Evolutionary conservation across 2,113 vertebrate genomes (phyloP).

Genomic region (Lampris incognitus): DNA sequence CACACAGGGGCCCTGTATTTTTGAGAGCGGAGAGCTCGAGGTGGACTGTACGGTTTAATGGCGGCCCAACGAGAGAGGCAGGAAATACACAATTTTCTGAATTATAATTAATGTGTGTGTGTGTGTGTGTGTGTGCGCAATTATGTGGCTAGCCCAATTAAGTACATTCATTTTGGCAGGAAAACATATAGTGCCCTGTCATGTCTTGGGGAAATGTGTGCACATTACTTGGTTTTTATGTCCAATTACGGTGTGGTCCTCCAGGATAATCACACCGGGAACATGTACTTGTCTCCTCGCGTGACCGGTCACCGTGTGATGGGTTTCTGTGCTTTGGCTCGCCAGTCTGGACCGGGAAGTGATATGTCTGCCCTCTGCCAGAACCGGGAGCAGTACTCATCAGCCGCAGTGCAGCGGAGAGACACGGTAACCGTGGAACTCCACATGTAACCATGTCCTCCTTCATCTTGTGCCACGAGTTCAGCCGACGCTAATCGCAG

Average conservation of each 20-base stretch:
- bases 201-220: constrained; percentile 41
- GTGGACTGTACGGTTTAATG: too few species aligned
- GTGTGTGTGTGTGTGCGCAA: constrained; percentile 53
- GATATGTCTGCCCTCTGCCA: constrained; percentile 8
- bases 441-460: constrained; percentile 7
- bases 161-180: constrained; percentile 45
- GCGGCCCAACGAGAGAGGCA: too few species aligned
- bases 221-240: constrained; percentile 41
- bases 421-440: constrained; percentile 32
- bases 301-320: constrained; percentile 30
- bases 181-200: constrained; percentile 52
- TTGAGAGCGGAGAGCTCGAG: too few species aligned
- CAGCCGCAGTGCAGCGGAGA: not conserved
- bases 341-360: not conserved
- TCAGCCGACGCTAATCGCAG: constrained; percentile 44
- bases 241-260: constrained; percentile 54
- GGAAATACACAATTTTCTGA: constrained; percentile 15
- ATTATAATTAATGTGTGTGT: constrained; percentile 54
- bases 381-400: constrained; percentile 29
- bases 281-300: constrained; percentile 39
- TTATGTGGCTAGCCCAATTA: constrained; percentile 42
- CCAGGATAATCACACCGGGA: constrained; percentile 46
- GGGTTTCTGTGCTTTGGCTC: not conserved
- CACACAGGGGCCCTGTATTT: too few species aligned
- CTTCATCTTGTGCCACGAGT: constrained; percentile 10